Evolutionary conservation across 1,140 invertebrate genomes (phyloP), one percentile per base, ranked within the genome.

Genomic region (Orchestia grillus): DNA sequence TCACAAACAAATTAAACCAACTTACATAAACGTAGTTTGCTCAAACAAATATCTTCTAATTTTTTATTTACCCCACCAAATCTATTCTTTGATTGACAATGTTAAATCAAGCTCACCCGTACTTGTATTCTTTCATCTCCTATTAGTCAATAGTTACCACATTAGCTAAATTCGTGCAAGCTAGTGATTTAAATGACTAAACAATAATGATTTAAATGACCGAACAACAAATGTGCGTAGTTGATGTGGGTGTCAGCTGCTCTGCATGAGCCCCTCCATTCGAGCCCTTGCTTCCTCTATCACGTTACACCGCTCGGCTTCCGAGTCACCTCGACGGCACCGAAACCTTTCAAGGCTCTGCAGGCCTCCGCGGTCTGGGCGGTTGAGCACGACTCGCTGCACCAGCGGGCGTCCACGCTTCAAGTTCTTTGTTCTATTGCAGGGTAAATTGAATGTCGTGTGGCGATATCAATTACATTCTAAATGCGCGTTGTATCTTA

Each of bases 291-390:
- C 92, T 94, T 94, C 92, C 92, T 94, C 44, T 94, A 42, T 94
- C 92, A 47, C 92, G 40, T 94, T 94, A 94, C 92, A 94, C 92
- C 28, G 92, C 92, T n/a, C 36, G 92, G 92, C 92, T 94, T 94
- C 92, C 92, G 92, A 44, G 41, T 94, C 19, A 8, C 92, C 40
- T 6, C 92, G 92, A 19, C 92, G 43, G 4, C 43, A 44, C 43
- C 36, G 92, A 94, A 94, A 45, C 92, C 92, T 28, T 45, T 19
- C 92, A 94, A 94, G 92, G 43, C 36, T 44, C 41, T 44, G 15
- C 19, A 91, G 42, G 36, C 88, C 88, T 8, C 62, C 88, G 41
- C 41, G 0, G 88, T 19, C 47, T 53, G 47, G 6, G 47, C 47
- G 47, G 47, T 53, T 53, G 47, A 53, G 47, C 47, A 53, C 47